Percentiles rank a stretch among this genome's conserved stretches.
These are phyloP conservation scores for Herminia tarsipennalis DNA, from an alignment of 2,888 invertebrate species.

Conservation along the genomic window DNA sequence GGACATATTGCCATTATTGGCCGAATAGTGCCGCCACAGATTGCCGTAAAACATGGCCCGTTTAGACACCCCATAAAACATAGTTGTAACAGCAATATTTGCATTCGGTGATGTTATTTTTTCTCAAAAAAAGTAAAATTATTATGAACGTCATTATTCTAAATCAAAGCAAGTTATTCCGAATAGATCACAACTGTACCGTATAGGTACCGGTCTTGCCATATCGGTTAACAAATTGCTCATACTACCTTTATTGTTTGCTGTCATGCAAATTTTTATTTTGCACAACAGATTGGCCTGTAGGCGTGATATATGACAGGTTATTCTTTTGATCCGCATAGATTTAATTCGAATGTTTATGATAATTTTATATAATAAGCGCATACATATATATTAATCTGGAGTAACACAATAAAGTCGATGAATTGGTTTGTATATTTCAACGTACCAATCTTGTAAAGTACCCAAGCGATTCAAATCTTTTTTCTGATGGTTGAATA, in stretches of 20 bases:
- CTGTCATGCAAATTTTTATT: slow-evolving; percentile 66
- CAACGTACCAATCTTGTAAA: no score
- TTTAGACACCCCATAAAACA: no score
- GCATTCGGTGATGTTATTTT: no score
- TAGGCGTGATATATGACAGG: slow-evolving; percentile 52
- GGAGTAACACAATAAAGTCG: no score
- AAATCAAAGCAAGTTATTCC: slow-evolving; percentile 13
- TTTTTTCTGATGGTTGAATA: no score
- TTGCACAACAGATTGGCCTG: slow-evolving; percentile 54
- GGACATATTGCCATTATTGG: no score
- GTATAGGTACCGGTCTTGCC: slow-evolving; percentile 30
- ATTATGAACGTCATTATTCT: slow-evolving; percentile 1
- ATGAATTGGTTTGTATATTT: no score
- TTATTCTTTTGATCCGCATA: slow-evolving; percentile 49
- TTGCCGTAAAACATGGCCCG: no score
- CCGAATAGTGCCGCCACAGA: no score
- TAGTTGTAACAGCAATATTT: not conserved
- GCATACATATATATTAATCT: slow-evolving; percentile 20
- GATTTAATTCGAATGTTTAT: slow-evolving; percentile 39
- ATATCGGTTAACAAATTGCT: slow-evolving; percentile 39
- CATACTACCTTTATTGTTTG: slow-evolving; percentile 25
- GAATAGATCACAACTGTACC: slow-evolving; percentile 20
- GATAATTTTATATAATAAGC: slow-evolving; percentile 29
- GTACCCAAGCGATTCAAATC: no score
- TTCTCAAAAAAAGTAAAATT: slow-evolving; percentile 2